A percentile compares a stretch with the other conserved stretches of the same genome.
Conservation (phyloP, 2,888 invertebrate species). For the Acanthosoma haemorrhoidale region DNA sequence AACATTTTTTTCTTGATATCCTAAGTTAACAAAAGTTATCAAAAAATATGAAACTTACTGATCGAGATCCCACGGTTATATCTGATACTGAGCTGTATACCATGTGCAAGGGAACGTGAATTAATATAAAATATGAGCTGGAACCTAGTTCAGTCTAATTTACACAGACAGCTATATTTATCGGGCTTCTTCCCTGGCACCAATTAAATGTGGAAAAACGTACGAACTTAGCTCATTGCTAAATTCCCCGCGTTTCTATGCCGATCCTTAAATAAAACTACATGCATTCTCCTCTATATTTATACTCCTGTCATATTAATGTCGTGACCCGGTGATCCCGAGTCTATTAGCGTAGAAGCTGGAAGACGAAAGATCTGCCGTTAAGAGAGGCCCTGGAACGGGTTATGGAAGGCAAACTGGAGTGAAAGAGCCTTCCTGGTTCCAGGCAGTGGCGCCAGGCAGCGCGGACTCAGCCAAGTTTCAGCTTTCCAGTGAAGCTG, state of each 20-base stretch:
- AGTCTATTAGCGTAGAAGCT: background rate
- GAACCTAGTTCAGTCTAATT: background rate
- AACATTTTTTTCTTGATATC: too few species aligned
- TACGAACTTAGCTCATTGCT: background rate
- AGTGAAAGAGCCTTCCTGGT: conserved; percentile 9
- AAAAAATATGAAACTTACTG: too few species aligned
- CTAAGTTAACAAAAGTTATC: too few species aligned
- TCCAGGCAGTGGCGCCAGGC: background rate
- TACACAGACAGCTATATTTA: background rate
- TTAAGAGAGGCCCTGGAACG: too few species aligned
- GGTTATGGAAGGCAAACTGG: background rate
- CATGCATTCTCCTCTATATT: background rate
- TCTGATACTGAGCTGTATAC: too few species aligned
- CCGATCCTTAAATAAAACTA: background rate
- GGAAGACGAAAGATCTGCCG: background rate
- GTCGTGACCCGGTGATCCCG: background rate
- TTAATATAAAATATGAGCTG: background rate
- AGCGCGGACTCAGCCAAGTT: too few species aligned
- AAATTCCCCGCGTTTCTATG: background rate
- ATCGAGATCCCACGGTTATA: too few species aligned
- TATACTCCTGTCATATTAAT: background rate
- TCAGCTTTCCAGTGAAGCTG: background rate
- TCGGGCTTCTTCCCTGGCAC: background rate
- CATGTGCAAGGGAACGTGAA: background rate
- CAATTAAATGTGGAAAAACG: conserved; percentile 6